A percentile compares a stretch with the other conserved stretches of the same genome.
phyloP scores from a whole-genome alignment of 2,113 vertebrate species.

The Motacilla alba region DNA sequence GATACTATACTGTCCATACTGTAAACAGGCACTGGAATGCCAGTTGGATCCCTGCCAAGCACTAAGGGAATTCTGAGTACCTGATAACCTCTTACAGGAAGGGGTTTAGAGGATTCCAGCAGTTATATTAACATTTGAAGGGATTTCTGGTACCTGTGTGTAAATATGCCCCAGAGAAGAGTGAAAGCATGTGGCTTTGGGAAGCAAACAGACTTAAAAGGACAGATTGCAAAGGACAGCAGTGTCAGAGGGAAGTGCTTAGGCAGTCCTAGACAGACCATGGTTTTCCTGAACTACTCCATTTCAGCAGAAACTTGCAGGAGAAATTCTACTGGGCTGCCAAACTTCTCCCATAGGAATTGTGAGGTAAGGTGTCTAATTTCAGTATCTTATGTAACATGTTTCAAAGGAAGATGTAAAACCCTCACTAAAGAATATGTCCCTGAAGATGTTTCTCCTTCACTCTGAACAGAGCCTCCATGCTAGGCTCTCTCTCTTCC shows the following conservation, averaged over 20 bases:
- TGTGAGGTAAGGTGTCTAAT: not conserved
- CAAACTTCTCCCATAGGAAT: not conserved
- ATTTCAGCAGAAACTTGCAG: not conserved
- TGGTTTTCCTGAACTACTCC: not conserved
- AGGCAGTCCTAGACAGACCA: not conserved
- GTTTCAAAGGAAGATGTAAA: not conserved
- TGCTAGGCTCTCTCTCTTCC: not conserved
- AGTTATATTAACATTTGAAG: not conserved
- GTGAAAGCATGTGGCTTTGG: not conserved
- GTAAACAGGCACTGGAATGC: not conserved
- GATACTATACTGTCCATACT: not conserved
- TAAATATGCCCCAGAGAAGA: not conserved
- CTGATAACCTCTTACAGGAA: not conserved
- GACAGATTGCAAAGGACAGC: not conserved
- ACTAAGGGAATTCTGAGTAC: not conserved
- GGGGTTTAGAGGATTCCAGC: not conserved
- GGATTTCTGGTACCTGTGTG: not conserved
- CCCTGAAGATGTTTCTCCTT: not conserved
- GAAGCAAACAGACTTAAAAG: not conserved
- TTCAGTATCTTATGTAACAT: not conserved
- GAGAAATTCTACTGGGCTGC: not conserved
- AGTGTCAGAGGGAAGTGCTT: not conserved
- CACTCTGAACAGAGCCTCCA: not conserved
- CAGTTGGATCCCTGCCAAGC: not conserved
- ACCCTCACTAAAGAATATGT: not conserved